These are phyloP conservation scores for Boulengeromyrus knoepffleri DNA, from an alignment of 2,113 vertebrate genomes.

Conservation along the genomic window DNA sequence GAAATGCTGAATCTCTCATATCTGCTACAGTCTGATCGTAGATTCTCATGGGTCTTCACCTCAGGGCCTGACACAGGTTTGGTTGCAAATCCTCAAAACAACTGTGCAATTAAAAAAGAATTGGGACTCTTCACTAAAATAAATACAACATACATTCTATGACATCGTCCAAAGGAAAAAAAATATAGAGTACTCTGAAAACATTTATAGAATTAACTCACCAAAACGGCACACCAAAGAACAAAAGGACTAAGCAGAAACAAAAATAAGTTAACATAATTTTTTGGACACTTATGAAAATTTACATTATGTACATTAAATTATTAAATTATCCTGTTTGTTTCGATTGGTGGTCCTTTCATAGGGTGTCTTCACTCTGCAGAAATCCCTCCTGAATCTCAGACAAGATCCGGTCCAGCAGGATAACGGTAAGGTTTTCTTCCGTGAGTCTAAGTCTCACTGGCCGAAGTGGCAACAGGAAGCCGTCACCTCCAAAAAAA, in stretches of 20 bases:
- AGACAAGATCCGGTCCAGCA: slow-evolving; percentile 45
- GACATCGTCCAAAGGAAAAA: slow-evolving; percentile 40
- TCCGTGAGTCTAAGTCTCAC: slow-evolving; percentile 45
- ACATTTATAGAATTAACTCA: slow-evolving; percentile 44
- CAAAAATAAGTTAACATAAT: slow-evolving; percentile 71
- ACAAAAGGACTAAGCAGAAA: slow-evolving; percentile 48
- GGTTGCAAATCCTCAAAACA: slow-evolving; percentile 12
- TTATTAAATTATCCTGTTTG: slow-evolving; percentile 71
- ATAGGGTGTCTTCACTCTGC: slow-evolving; percentile 33
- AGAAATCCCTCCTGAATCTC: slow-evolving; percentile 28
- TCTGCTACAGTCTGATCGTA: not conserved
- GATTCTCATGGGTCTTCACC: not conserved
- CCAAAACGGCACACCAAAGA: slow-evolving; percentile 46
- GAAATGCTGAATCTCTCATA: not conserved
- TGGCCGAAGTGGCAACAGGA: slow-evolving; percentile 31
- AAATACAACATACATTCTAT: slow-evolving; percentile 24
- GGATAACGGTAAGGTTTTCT: slow-evolving; percentile 57
- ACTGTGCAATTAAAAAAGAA: not conserved
- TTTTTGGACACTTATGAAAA: slow-evolving; percentile 58
- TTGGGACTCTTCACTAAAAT: slow-evolving; percentile 8
- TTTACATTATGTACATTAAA: slow-evolving; percentile 72
- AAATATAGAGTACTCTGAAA: slow-evolving; percentile 47
- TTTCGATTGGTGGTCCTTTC: slow-evolving; percentile 54
- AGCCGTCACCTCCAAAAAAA: slow-evolving; percentile 38
- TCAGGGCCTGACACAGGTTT: not conserved